Evolutionary conservation across 2,797 vertebrate genomes (phyloP).

Genomic region (Ptychobarbus kaznakovi): DNA sequence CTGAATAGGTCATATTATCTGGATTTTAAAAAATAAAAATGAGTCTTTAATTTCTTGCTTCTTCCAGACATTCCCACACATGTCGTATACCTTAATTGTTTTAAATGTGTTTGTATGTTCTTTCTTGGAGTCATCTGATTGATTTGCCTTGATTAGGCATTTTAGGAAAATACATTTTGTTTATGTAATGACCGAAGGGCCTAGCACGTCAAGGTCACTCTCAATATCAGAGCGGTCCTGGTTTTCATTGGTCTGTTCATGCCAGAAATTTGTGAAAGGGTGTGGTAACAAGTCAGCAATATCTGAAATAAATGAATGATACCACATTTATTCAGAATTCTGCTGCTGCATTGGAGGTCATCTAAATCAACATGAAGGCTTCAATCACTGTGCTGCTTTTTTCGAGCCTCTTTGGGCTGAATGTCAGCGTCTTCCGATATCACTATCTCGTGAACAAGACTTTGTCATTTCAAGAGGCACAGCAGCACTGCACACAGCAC

Average conservation of each 20-base stretch:
- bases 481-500: background rate
- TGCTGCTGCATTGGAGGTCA: background rate
- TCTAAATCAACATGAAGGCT: background rate
- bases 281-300: background rate
- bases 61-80: too few relatives aligned
- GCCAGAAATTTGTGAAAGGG: slow-evolving; percentile 11
- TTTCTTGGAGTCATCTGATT: background rate
- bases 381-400: background rate
- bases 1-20: too few relatives aligned
- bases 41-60: too few relatives aligned
- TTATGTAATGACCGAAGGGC: background rate
- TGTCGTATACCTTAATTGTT: too few relatives aligned
- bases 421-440: background rate
- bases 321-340: background rate
- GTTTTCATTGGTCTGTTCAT: slow-evolving; percentile 9
- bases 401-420: background rate
- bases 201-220: background rate
- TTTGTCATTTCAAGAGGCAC: background rate
- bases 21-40: too few relatives aligned
- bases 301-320: background rate
- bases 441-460: background rate
- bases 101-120: background rate
- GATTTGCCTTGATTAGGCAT: background rate
- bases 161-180: background rate
- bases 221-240: background rate